phyloP scores from a whole-genome alignment of 37 sponge, comb jelly and placozoan species.

The Eunapius fragilis region DNA sequence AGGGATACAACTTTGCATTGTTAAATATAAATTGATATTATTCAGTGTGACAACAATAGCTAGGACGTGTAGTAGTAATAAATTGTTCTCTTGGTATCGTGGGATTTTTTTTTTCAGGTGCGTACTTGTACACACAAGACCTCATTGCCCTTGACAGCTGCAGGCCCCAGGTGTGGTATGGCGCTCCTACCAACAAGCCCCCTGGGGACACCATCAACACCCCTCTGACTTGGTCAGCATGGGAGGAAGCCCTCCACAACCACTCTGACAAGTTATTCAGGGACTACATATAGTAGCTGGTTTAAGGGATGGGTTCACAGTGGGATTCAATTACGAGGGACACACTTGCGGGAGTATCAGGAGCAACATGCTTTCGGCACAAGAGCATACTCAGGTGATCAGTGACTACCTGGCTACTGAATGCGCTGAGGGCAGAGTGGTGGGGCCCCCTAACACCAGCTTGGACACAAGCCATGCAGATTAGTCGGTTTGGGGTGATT shows the following conservation, averaged over 20 bases:
- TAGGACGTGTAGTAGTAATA: no score
- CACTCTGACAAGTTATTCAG: constrained; percentile 1
- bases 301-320: constrained; percentile 2
- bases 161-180: background rate
- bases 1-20: no score
- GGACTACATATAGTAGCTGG: background rate
- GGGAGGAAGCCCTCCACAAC: background rate
- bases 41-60: no score
- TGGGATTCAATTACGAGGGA: background rate
- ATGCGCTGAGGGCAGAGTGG: constrained; percentile 12
- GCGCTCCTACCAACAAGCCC: background rate
- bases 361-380: background rate
- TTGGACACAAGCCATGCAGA: background rate
- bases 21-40: no score
- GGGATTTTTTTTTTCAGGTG: background rate
- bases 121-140: background rate
- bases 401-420: background rate
- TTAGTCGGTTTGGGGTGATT: constrained; percentile 22
- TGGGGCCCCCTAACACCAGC: background rate
- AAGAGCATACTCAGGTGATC: constrained; percentile 13
- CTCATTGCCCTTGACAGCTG: background rate
- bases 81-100: no score
- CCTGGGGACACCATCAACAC: background rate
- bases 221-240: constrained; percentile 11
- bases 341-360: background rate